Evolutionary conservation across 1,140 invertebrate species (phyloP), one percentile per base, ranked within the genome.

Genomic region (Dufourea novaeangliae): DNA sequence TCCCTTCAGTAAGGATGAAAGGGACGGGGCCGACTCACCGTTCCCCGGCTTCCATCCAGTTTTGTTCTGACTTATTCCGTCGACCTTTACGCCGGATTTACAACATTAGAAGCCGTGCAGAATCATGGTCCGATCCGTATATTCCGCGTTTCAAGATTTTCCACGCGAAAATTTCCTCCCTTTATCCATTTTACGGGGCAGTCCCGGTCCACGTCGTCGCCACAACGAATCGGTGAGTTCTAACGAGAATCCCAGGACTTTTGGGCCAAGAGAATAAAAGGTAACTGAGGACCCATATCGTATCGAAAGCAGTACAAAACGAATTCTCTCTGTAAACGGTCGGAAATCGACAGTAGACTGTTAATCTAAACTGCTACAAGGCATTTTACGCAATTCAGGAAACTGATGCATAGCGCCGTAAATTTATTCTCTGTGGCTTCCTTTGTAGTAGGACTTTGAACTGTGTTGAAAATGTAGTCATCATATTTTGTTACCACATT

Each of bases 1-100:
- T 69, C 78, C n/a, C 71, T 69, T 80, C 56, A 59, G 54, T 67
- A 64, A 72, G 72, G 82, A 84, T 84, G 63, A 84, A 84, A 84
- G 71, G 57, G 17, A 79, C 62, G 7, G 44, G n/a, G 11, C 69
- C 80, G 70, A 74, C 46, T 39, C 39, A 22, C 22, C 44, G n/a
- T 77, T 59, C 12, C 32, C 8, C 14, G 17, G 37, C 34, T n/a
- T 17, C 37, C 70, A 63, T 78, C 70, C 39, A 46, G n/a, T 79
- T 66, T 61, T 14, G 14, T 46, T 61, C 27, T 46, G 70, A 66
- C 71, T 67, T 39, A 34, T 66, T 74, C 37, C 34, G 32, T 67
- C 61, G 41, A 77, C 57, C 56, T 70, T 62, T 54, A 52, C 67
- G 67, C 20, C 57, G 41, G 37, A 71, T 77, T 77, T 77, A 14